A percentile compares a stretch with the other conserved stretches of the same genome.
Conservation (phyloP, 2,797 vertebrate genomes). For the Enteromius treurensis region DNA sequence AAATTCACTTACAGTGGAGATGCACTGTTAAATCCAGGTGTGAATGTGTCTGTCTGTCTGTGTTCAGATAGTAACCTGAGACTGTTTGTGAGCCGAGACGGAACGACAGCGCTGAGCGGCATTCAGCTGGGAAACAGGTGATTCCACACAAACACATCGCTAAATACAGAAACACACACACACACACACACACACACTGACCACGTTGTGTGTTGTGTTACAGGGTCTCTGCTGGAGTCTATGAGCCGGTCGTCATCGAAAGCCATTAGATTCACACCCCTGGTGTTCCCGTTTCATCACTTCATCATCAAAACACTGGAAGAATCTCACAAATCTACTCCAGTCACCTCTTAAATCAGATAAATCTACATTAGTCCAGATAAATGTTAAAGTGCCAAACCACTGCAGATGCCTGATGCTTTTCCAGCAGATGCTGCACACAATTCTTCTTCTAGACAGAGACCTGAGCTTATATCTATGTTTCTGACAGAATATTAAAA, state of each 20-base stretch:
- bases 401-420: neutral
- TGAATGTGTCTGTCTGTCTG: neutral
- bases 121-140: constrained; percentile 93
- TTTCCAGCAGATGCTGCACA: neutral
- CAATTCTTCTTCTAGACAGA: neutral
- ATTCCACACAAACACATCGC: constrained; percentile 21
- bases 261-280: constrained; percentile 77
- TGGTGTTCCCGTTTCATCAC: neutral
- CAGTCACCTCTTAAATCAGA: neutral
- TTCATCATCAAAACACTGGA: neutral
- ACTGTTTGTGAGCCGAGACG: constrained; percentile 93
- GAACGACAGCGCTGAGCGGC: constrained; percentile 89
- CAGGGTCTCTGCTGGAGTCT: constrained; percentile 92
- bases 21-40: neutral
- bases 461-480: neutral
- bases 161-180: neutral
- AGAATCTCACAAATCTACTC: neutral
- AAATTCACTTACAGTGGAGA: neutral
- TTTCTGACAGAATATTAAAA: neutral
- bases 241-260: constrained; percentile 95
- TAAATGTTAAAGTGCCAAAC: neutral
- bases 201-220: constrained; percentile 14
- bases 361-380: neutral
- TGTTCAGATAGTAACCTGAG: constrained; percentile 92
- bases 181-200: neutral